phyloP scores from a whole-genome alignment of 2,113 vertebrate species.

The Ciconia boyciana region DNA sequence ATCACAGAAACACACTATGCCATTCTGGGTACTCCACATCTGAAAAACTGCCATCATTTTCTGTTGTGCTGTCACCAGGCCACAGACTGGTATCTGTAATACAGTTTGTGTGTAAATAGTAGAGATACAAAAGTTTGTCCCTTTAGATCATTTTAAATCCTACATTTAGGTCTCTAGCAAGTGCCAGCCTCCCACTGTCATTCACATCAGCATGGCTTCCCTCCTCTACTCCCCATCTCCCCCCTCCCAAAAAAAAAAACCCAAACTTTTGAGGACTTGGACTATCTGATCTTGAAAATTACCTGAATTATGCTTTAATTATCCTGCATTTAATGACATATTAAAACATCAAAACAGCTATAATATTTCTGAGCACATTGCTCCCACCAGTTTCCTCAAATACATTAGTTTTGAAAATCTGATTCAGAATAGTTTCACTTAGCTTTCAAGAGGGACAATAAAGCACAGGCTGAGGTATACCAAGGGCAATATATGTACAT shows the following conservation, averaged over 20 bases:
- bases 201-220: neutral
- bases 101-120: neutral
- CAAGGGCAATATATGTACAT: neutral
- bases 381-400: slow-evolving; percentile 22
- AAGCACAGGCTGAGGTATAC: neutral
- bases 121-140: neutral
- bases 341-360: slow-evolving; percentile 31
- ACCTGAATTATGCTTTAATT: slow-evolving; percentile 18
- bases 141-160: neutral
- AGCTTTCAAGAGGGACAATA: neutral
- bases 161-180: neutral
- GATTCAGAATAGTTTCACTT: neutral
- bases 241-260: no score
- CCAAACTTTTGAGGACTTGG: neutral
- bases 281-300: neutral
- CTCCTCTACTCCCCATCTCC: neutral
- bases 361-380: slow-evolving; percentile 21
- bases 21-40: neutral
- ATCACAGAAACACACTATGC: neutral
- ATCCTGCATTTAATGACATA: slow-evolving; percentile 30
- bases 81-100: neutral
- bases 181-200: neutral
- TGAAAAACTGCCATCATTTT: neutral
- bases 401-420: slow-evolving; percentile 13
- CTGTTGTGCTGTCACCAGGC: neutral